Evolutionary conservation across 2,888 invertebrate genomes (phyloP).

Genomic region (Pecten maximus): DNA sequence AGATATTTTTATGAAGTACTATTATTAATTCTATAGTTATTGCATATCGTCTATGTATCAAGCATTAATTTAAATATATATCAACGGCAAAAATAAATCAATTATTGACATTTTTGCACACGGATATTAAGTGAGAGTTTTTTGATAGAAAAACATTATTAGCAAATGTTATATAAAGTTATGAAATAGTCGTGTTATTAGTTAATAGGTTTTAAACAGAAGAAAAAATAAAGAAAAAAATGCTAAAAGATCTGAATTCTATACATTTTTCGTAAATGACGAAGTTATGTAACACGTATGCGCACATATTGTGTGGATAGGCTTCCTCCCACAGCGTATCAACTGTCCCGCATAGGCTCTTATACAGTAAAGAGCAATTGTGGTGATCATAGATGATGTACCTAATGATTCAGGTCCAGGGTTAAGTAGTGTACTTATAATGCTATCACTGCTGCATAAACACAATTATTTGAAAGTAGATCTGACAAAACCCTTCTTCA

Average conservation of each 20-base stretch:
- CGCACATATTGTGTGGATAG: neutral
- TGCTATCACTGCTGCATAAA: neutral
- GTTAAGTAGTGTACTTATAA: neutral
- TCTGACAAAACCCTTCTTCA: no score
- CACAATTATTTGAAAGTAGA: neutral
- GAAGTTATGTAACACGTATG: neutral
- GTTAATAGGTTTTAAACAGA: no score
- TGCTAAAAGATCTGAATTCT: neutral
- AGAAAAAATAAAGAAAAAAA: neutral
- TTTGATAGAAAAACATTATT: no score
- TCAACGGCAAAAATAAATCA: no score
- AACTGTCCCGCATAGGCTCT: neutral
- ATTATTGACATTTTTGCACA: no score
- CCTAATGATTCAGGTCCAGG: neutral
- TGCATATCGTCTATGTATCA: no score
- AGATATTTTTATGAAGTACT: no score
- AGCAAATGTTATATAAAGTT: no score
- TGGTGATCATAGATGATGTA: neutral
- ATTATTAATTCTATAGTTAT: no score
- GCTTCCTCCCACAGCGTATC: neutral
- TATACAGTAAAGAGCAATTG: neutral
- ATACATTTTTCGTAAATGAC: neutral
- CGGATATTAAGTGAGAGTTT: no score
- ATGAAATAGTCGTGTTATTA: no score
- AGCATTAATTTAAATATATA: no score